phyloP scores from a whole-genome alignment of 2,888 invertebrate species.

The Morpho helenor region DNA sequence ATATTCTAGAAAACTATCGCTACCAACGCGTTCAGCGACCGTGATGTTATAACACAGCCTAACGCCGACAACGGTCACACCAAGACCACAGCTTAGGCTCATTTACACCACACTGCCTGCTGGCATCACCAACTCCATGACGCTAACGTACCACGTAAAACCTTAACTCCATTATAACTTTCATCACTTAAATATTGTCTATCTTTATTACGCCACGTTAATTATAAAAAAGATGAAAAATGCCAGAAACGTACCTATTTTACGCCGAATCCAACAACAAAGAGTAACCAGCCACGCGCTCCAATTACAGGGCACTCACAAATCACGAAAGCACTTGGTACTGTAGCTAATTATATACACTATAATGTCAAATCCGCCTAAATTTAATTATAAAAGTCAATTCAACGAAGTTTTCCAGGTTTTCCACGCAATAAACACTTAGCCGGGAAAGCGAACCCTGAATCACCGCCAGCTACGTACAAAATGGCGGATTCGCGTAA shows the following conservation, averaged over 20 bases:
- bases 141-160: conserved; percentile 53
- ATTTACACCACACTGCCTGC: conserved; percentile 34
- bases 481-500: conserved; percentile 79
- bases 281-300: conserved; percentile 79
- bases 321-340: conserved; percentile 72
- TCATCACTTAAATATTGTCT: neutral
- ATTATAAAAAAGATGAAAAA: conserved; percentile 2
- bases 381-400: conserved; percentile 52
- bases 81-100: conserved; percentile 34
- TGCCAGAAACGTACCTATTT: conserved; percentile 21
- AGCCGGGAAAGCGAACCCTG: conserved; percentile 67
- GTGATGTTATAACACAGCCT: conserved; percentile 61
- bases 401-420: conserved; percentile 62
- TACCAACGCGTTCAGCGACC: conserved; percentile 41
- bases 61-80: conserved; percentile 32
- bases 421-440: conserved; percentile 67
- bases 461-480: conserved; percentile 78
- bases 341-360: conserved; percentile 55
- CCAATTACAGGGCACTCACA: conserved; percentile 75
- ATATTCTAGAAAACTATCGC: conserved; percentile 57
- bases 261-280: conserved; percentile 71
- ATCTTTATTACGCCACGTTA: too few species aligned
- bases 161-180: conserved; percentile 20
- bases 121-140: conserved; percentile 45
- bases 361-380: conserved; percentile 53